Percentiles rank a stretch among this genome's conserved stretches.
Evolutionary conservation across 2,888 invertebrate genomes (phyloP).

Genomic region (Brachyptera putata): DNA sequence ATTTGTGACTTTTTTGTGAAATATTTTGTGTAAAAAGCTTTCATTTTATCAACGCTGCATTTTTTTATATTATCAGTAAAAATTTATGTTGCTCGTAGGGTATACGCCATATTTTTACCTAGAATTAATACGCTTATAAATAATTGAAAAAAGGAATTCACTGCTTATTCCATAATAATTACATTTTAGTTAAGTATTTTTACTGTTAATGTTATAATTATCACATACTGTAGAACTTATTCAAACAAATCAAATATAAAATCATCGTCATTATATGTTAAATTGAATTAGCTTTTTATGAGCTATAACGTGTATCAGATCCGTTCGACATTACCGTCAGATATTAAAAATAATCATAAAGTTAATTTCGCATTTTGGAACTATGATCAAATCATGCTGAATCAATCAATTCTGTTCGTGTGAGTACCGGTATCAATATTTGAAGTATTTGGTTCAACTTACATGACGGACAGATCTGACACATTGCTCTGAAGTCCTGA

Average conservation of each 20-base stretch:
- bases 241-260: constrained; percentile 19
- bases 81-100: constrained; percentile 16
- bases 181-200: constrained; percentile 15
- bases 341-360: too few relatives aligned
- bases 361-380: too few relatives aligned
- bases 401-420: too few relatives aligned
- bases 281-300: too few relatives aligned
- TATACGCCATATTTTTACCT: constrained; percentile 15
- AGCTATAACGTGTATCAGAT: too few relatives aligned
- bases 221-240: constrained; percentile 13
- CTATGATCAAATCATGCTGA: too few relatives aligned
- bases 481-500: too few relatives aligned
- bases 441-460: too few relatives aligned
- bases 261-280: neutral
- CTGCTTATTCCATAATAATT: constrained; percentile 16
- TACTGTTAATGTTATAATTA: neutral
- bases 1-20: constrained; percentile 22
- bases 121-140: constrained; percentile 16
- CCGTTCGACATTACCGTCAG: too few relatives aligned
- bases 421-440: too few relatives aligned
- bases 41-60: constrained; percentile 22
- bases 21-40: constrained; percentile 21
- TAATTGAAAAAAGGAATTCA: constrained; percentile 3
- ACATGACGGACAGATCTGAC: too few relatives aligned
- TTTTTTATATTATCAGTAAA: constrained; percentile 12